phyloP scores from a whole-genome alignment of 2,797 vertebrate species.

The Danio jaintianensis region DNA sequence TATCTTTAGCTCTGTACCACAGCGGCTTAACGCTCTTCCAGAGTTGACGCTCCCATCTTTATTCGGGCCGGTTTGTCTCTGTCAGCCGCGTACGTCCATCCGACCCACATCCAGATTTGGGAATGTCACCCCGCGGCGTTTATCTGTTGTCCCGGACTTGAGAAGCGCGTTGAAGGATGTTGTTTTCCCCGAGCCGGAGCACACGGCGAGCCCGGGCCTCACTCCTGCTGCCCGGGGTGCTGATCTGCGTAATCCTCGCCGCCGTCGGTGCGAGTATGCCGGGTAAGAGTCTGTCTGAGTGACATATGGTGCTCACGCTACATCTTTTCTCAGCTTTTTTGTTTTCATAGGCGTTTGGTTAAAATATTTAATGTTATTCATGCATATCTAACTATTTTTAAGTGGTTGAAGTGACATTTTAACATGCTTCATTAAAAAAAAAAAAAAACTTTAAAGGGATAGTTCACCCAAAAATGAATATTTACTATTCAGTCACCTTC shows the following conservation, averaged over 20 bases:
- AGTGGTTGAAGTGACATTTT: background rate
- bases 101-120: slow-evolving; percentile 61
- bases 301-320: background rate
- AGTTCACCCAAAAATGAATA: no score
- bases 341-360: background rate
- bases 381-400: background rate
- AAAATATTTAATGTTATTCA: background rate
- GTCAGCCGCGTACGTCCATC: background rate
- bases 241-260: slow-evolving; percentile 62
- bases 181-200: slow-evolving; percentile 57
- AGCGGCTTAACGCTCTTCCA: slow-evolving; percentile 26
- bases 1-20: slow-evolving; percentile 75
- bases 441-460: no score
- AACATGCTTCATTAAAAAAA: background rate
- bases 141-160: slow-evolving; percentile 58
- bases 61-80: background rate
- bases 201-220: slow-evolving; percentile 69
- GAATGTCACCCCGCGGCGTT: slow-evolving; percentile 69
- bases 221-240: slow-evolving; percentile 63
- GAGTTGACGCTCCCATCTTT: background rate
- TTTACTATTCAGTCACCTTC: no score
- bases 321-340: background rate
- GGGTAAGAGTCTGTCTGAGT: slow-evolving; percentile 65
- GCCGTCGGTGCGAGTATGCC: slow-evolving; percentile 61
- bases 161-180: slow-evolving; percentile 72